These are phyloP conservation scores for Rhingia rostrata DNA, from an alignment of 2,888 invertebrate species.

Conservation along the genomic window DNA sequence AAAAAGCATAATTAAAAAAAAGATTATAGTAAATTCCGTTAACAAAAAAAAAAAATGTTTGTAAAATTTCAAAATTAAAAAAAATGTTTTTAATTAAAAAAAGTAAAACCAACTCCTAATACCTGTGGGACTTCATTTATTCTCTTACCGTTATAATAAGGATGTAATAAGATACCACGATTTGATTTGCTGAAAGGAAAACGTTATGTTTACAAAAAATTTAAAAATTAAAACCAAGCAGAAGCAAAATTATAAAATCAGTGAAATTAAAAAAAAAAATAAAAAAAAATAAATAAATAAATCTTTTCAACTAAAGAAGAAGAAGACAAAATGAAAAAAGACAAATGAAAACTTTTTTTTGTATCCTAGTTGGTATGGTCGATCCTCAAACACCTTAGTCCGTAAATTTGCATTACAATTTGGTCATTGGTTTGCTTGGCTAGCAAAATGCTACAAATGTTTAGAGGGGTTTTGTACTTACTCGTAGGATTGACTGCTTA, in stretches of 20 bases:
- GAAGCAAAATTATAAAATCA: conserved; percentile 20
- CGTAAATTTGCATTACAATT: neutral
- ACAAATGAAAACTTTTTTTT: neutral
- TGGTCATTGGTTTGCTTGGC: neutral
- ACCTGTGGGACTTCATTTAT: conserved; percentile 58
- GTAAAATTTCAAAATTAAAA: conserved; percentile 37
- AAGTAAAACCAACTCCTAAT: conserved; percentile 61
- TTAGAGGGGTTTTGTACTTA: conserved; percentile 76
- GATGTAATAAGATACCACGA: conserved; percentile 85
- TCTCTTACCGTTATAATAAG: conserved; percentile 86
- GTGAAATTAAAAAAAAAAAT: conserved; percentile 2
- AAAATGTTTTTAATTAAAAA: conserved; percentile 1
- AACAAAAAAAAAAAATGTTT: conserved; percentile 27
- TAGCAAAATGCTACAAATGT: neutral
- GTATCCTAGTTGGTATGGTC: neutral
- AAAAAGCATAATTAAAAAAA: neutral
- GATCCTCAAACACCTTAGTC: neutral
- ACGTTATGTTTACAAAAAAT: conserved; percentile 61
- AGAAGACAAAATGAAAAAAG: neutral
- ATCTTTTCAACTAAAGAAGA: neutral
- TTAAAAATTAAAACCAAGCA: conserved; percentile 19
- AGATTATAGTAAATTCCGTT: conserved; percentile 23
- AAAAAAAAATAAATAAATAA: neutral
- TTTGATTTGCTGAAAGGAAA: conserved; percentile 82
- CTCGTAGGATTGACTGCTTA: conserved; percentile 78